A percentile compares a stretch with the other conserved stretches of the same genome.
Conservation (phyloP, 2,113 vertebrate genomes). For the Serilophus lunatus region DNA sequence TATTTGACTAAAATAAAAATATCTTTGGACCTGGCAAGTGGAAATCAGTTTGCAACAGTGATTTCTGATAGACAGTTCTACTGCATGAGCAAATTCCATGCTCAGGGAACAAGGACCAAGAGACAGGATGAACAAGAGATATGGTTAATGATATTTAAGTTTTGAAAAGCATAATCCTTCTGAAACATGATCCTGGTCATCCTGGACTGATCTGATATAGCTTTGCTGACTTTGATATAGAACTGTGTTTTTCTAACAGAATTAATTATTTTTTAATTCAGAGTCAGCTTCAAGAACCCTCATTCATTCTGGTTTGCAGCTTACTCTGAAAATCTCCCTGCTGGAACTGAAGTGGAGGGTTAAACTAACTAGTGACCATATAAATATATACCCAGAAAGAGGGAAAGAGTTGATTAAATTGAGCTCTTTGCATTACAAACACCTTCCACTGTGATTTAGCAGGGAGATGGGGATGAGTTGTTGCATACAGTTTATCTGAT, state of each 20-base stretch:
- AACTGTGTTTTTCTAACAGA: not conserved
- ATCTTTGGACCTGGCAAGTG: not conserved
- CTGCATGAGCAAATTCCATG: not conserved
- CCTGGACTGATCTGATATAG: not conserved
- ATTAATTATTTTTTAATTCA: not conserved
- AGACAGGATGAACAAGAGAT: not conserved
- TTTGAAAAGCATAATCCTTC: not conserved
- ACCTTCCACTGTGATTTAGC: not conserved
- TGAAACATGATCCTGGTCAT: not conserved
- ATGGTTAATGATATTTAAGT: not conserved
- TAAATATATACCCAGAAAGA: not conserved
- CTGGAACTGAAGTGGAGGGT: not conserved
- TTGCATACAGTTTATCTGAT: not conserved
- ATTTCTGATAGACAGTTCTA: conserved; percentile 17
- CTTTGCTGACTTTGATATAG: not conserved
- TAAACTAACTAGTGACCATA: not conserved
- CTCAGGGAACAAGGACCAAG: not conserved
- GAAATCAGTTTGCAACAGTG: not conserved
- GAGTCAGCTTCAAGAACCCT: not conserved
- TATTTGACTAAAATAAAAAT: conserved; percentile 26
- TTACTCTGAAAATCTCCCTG: not conserved
- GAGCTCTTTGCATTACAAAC: not conserved
- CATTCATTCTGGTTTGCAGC: not conserved
- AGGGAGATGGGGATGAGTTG: not conserved
- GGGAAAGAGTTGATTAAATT: not conserved